Evolutionary conservation across 2,888 invertebrate species (phyloP), one percentile per base, ranked within the genome.

Genomic region (Chloroclysta siterata): DNA sequence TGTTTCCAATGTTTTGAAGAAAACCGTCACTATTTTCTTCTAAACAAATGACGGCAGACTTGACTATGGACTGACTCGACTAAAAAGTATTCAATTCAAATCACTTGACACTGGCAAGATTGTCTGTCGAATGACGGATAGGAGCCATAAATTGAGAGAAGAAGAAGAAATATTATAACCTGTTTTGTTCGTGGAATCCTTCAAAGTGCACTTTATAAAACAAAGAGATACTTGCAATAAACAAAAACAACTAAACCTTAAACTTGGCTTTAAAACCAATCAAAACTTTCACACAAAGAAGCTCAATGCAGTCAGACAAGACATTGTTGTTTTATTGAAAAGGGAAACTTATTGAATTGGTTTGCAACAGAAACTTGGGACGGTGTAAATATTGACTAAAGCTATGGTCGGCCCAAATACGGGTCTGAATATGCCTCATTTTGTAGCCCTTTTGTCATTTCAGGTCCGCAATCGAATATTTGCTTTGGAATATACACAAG

Each of bases 261-360:
- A 73, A 74, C 78, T 80, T 77, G 73, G 74, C 72, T 77, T 80
- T 78, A 72, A 81, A 88, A 85, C 84, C 81, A 88, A 88, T 88
- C 87, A 87, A 84, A 88, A 88, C 72, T 89, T 88, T 72, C 71
- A 74, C 74, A 76, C 80, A 82, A 84, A 83, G 82, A 83, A 82
- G 74, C 77, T 77, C 77, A 81, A 82, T 82, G 79, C 82, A 84
- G 80, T 79, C 77, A 78, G 76, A 82, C 78, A 80, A 82, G 78
- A 79, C 80, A 82, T 82, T 73, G 82, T 77, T 82, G 76, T 85
- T 87, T 85, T 86, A 84, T 87, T 83, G 83, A 83, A 81, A 79
- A 76, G 65, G 73, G 73, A 72, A 84, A 85, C 79, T 80, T 82
- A 80, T 82, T 81, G 80, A 80, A 82, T 83, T 80, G 81, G 78